Conservation (phyloP, 2,113 vertebrate species). For the Rafetus swinhoei region DNA sequence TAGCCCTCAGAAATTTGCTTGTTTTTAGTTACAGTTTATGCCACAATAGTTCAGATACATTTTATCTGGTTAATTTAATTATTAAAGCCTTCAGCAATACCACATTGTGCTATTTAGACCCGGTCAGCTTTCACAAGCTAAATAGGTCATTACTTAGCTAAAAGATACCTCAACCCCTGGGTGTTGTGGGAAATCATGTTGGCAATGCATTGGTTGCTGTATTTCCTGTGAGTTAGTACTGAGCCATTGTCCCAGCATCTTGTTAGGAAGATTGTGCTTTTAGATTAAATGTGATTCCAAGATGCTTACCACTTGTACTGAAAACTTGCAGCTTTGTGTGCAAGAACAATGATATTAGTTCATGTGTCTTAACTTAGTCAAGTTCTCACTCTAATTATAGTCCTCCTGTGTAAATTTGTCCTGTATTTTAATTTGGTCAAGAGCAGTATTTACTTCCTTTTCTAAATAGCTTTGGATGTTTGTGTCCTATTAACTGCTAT, state of each 20-base stretch:
- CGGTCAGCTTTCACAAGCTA: accelerated
- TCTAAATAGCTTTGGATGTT: not conserved
- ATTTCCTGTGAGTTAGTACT: accelerated
- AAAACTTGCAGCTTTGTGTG: accelerated
- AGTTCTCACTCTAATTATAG: accelerated
- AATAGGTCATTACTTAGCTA: not conserved
- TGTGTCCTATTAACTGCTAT: not conserved
- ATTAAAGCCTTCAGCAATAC: not conserved
- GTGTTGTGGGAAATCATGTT: accelerated
- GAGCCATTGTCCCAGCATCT: not conserved
- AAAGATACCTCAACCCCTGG: not conserved
- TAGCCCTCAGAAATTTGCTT: slow-evolving; percentile 5
- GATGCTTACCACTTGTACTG: not conserved
- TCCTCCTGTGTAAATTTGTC: accelerated
- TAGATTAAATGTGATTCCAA: not conserved
- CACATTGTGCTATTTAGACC: accelerated
- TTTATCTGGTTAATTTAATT: not conserved
- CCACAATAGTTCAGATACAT: not conserved
- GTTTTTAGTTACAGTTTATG: not conserved
- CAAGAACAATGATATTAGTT: not conserved
- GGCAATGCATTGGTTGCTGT: accelerated
- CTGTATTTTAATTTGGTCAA: not conserved
- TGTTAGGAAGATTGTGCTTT: not conserved
- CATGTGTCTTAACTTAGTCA: not conserved
- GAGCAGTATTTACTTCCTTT: not conserved